A percentile compares a stretch with the other conserved stretches of the same genome.
These are phyloP conservation scores for Dryas iulia DNA, from an alignment of 1,140 invertebrate genomes.

Conservation along the genomic window DNA sequence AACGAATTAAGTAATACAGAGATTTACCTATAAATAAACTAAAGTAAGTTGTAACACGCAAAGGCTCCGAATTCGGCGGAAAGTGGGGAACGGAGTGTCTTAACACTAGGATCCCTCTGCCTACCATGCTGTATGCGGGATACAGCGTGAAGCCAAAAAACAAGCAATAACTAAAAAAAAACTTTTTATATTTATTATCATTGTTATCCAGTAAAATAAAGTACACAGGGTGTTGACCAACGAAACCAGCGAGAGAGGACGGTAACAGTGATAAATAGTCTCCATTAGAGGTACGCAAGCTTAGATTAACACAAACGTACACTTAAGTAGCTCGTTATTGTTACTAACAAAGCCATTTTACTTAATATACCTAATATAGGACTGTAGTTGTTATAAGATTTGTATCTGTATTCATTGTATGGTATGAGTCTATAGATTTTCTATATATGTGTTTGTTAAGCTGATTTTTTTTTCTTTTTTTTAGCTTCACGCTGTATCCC, in stretches of 20 bases:
- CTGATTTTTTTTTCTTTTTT: too few species aligned
- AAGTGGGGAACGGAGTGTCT: too few species aligned
- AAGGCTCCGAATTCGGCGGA: too few species aligned
- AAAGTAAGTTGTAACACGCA: too few species aligned
- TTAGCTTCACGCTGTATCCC: neutral
- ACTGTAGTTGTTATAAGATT: neutral
- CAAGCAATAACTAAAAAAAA: neutral
- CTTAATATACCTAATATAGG: neutral
- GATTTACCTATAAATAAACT: too few species aligned
- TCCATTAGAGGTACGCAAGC: conserved; percentile 2
- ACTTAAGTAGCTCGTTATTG: neutral
- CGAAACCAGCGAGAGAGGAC: neutral
- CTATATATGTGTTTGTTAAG: too few species aligned
- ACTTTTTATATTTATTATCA: neutral
- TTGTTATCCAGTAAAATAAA: neutral
- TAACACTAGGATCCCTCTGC: too few species aligned
- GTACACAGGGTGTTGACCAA: neutral
- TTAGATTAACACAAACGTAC: conserved; percentile 1
- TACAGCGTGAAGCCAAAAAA: too few species aligned
- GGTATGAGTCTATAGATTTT: too few species aligned
- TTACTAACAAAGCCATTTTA: conserved; percentile 2
- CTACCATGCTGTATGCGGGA: too few species aligned
- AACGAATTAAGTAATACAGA: too few species aligned
- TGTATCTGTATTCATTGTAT: neutral
- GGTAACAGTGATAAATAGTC: neutral